These are phyloP conservation scores for Apantesis nais DNA, from an alignment of 2,888 invertebrate genomes.

Conservation along the genomic window DNA sequence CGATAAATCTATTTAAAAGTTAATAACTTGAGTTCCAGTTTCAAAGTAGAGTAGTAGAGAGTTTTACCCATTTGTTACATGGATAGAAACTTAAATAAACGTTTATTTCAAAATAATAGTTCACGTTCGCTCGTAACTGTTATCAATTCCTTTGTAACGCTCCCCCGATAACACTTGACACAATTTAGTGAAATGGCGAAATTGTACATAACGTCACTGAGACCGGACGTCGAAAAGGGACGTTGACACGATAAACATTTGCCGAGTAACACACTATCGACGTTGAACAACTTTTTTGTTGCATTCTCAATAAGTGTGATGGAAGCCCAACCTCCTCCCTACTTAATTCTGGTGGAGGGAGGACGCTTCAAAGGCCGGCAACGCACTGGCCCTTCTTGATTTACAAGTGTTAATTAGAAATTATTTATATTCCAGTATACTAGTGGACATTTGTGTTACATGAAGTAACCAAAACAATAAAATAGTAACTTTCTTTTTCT, in stretches of 20 bases:
- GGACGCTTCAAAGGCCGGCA: too few relatives aligned
- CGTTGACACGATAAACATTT: slow-evolving; percentile 8
- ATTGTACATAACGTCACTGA: slow-evolving; percentile 13
- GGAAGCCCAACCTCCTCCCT: too few relatives aligned
- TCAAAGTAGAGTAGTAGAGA: not conserved
- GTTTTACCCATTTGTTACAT: not conserved
- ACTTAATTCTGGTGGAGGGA: too few relatives aligned
- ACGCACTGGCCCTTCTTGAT: too few relatives aligned
- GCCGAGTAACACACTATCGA: not conserved
- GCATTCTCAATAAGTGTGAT: too few relatives aligned
- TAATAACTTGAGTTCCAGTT: not conserved
- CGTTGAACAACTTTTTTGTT: not conserved
- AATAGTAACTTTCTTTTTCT: too few relatives aligned
- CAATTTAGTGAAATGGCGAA: slow-evolving; percentile 20
- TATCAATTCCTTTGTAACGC: slow-evolving; percentile 21
- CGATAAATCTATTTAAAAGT: too few relatives aligned
- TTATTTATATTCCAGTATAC: too few relatives aligned
- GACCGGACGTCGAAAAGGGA: not conserved
- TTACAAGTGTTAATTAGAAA: too few relatives aligned
- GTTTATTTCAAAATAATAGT: not conserved
- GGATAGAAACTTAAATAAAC: not conserved
- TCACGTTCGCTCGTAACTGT: not conserved
- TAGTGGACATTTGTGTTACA: too few relatives aligned
- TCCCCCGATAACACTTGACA: slow-evolving; percentile 15
- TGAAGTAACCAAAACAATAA: too few relatives aligned